Percentiles rank a stretch among this genome's conserved stretches.
These are phyloP conservation scores for Odobenus rosmarus DNA, from an alignment of 2,113 vertebrate species.

Conservation along the genomic window DNA sequence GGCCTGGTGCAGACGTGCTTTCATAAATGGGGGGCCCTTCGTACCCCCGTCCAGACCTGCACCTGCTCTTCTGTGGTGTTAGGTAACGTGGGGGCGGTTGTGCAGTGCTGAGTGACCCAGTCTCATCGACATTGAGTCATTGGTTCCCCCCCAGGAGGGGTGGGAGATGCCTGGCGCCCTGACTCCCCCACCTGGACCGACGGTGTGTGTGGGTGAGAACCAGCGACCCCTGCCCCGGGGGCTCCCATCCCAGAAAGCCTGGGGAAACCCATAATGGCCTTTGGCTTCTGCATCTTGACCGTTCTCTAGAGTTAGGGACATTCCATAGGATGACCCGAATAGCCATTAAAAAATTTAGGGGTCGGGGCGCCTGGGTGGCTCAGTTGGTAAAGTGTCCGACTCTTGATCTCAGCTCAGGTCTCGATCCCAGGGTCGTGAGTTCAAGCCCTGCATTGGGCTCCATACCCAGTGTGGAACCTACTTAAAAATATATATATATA, in stretches of 20 bases:
- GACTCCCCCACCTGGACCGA: accelerated
- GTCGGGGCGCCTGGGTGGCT: neutral
- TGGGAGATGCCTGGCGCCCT: neutral
- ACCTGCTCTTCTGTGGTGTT: neutral
- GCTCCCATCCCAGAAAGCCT: neutral
- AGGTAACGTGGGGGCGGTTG: too few species aligned
- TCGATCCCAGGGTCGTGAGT: neutral
- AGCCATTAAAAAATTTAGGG: neutral
- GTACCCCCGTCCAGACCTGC: neutral
- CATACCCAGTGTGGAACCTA: neutral
- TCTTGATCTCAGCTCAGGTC: neutral
- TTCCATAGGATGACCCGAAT: accelerated
- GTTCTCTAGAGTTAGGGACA: accelerated
- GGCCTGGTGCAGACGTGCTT: neutral
- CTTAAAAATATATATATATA: neutral
- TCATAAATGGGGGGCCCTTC: neutral
- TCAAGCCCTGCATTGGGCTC: neutral
- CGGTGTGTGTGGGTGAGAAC: neutral
- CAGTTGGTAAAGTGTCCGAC: neutral
- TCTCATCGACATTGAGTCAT: neutral
- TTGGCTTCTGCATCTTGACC: neutral
- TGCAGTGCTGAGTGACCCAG: neutral
- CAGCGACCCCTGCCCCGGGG: neutral
- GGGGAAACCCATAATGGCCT: neutral
- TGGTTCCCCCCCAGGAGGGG: neutral